Evolutionary conservation across 2,113 vertebrate species (phyloP).

Genomic region (Rhabdomys dilectus): DNA sequence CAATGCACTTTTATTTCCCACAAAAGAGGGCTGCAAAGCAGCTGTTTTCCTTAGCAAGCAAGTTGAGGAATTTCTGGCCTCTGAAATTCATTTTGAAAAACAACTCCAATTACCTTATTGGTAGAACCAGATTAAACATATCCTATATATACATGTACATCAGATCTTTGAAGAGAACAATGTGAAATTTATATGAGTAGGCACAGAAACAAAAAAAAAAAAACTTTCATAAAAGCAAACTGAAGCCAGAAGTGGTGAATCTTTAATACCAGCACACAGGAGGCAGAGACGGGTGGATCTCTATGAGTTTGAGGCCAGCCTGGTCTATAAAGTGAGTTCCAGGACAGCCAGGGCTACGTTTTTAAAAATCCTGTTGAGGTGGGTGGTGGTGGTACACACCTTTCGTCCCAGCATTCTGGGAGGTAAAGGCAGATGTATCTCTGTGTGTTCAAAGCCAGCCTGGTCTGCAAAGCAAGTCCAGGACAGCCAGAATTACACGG

Average conservation of each 20-base stretch:
- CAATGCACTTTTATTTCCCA: conserved; percentile 61
- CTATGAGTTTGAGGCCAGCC: not conserved
- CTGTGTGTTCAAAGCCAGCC: not conserved
- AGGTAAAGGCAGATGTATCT: not conserved
- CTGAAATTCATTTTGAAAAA: not conserved
- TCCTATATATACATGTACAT: not conserved
- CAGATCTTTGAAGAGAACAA: no score
- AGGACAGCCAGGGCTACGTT: not conserved
- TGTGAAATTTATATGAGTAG: not conserved
- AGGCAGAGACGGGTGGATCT: not conserved
- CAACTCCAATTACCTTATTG: not conserved
- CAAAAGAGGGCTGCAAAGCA: not conserved
- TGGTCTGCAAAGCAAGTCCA: not conserved
- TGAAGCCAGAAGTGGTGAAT: not conserved
- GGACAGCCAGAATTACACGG: not conserved
- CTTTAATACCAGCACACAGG: not conserved
- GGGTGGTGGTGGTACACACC: no score
- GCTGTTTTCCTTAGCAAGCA: conserved; percentile 70
- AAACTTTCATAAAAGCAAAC: not conserved
- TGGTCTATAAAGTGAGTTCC: not conserved
- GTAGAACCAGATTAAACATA: not conserved
- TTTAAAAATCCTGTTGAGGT: not conserved
- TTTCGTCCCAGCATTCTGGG: not conserved
- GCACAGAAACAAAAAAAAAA: not conserved
- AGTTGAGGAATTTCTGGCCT: conserved; percentile 25